Conservation (phyloP, 2,113 vertebrate genomes). For the Empidonax alnorum region DNA sequence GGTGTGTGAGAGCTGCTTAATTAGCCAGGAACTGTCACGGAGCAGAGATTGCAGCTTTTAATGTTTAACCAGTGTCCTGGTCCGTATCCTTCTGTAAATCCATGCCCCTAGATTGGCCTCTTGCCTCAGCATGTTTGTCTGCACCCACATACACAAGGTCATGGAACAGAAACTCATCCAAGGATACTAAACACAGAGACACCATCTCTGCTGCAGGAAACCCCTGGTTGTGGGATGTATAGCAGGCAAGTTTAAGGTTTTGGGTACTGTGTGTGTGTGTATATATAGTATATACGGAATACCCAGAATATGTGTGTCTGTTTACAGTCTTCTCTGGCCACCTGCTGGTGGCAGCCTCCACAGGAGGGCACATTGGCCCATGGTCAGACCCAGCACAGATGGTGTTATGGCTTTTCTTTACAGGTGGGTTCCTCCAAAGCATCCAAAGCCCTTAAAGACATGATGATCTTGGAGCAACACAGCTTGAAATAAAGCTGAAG, state of each 20-base stretch:
- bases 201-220: neutral
- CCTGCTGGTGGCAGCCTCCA: neutral
- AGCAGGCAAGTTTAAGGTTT: neutral
- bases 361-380: fast-evolving
- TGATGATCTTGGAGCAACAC: fast-evolving
- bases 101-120: fast-evolving
- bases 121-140: neutral
- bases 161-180: neutral
- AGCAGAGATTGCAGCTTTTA: neutral
- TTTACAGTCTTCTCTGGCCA: neutral
- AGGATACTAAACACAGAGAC: neutral
- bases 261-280: fast-evolving
- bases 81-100: neutral
- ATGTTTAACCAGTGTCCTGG: neutral
- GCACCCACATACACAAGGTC: fast-evolving
- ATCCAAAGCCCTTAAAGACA: neutral
- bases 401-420: neutral
- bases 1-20: neutral
- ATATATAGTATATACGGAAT: fast-evolving
- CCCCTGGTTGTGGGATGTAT: fast-evolving
- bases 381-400: neutral
- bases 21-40: neutral
- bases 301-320: neutral
- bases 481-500: neutral
- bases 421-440: slow-evolving; percentile 56